Base-by-base conservation (phyloP, 2,888 invertebrate species). In the Euphydryas editha region DNA sequence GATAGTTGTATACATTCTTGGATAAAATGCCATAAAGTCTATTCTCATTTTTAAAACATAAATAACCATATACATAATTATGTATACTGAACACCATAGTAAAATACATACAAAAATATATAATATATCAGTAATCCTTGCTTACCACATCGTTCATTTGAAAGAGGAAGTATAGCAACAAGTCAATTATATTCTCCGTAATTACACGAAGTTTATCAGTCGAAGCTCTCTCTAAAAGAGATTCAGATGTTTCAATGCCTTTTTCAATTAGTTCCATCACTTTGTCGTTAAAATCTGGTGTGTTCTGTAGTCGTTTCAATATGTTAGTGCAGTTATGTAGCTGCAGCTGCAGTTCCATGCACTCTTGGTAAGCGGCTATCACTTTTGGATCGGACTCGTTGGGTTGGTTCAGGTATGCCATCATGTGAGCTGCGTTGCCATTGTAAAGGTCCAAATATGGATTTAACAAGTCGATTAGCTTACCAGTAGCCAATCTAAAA, bases 281-380 rank as follows among this genome's bases (percentile, higher is more conserved):
- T 54, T 83, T 78, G 17, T 85, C 83, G 20, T 81, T 84, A n/a
- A 83, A 82, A 10, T 93, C 90, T 0, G 92, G 78, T 0, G 92
- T 91, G 7, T 94, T 93, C 82, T 96, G 96, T 37, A 98, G 90
- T 65, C 97, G 94, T 68, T 94, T 93, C 84, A 97, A 94, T 20
- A 97, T 95, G 78, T 95, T 95, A 60, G 95, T 94, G 46, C 98
- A 96, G 0, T 97, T 95, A 85, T 98, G 98, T 63, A 98, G 87
- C 86, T 98, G 98, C 72, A 97, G 96, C 86, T 98, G 98, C 58
- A 98, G 94, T 75, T 96, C 96, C 76, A 97, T 94, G 80, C 98
- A 98, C 88, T 98, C 98, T 94, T 96, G 84, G 77, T 92, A 91
- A 0, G 91, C 89, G 0, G 85, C 71, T 1, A 87, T 76, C 17